A percentile compares a stretch with the other conserved stretches of the same genome.
phyloP scores from a whole-genome alignment of 35 echinoderm and acorn worm genomes.

The Antedon bifida region DNA sequence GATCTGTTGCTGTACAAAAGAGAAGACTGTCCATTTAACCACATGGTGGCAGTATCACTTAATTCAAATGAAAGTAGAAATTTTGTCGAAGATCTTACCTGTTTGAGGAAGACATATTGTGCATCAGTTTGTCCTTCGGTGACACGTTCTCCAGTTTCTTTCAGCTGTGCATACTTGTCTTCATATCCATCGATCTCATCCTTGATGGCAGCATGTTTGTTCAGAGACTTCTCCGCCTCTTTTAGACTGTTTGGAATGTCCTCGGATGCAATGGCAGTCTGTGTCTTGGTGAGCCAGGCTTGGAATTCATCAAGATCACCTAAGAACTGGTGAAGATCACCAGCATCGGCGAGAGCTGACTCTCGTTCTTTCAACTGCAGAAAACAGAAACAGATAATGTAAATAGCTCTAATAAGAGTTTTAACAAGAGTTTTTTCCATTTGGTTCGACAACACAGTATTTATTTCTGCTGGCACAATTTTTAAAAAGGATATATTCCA shows the following conservation, averaged over 20 bases:
- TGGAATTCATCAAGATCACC: conserved; percentile 99
- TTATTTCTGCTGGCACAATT: background rate
- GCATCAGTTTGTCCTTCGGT: conserved; percentile 94
- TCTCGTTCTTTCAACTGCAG: conserved; percentile 85
- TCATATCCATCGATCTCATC: conserved; percentile 98
- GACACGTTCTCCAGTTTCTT: conserved; percentile 83
- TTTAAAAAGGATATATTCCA: background rate
- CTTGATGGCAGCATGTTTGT: conserved; percentile 97
- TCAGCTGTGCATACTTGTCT: conserved; percentile 96
- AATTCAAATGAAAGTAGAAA: no score
- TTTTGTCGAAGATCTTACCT: conserved; percentile 36
- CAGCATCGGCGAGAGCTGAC: conserved; percentile 76
- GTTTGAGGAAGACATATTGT: conserved; percentile 98
- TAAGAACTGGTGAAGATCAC: conserved; percentile 96
- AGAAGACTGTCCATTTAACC: no score
- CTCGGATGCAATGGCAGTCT: conserved; percentile 89
- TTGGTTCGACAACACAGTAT: background rate
- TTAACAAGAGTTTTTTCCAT: background rate
- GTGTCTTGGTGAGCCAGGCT: conserved; percentile 85
- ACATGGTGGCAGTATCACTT: no score
- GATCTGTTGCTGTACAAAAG: no score
- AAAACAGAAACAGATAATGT: background rate
- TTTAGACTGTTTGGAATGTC: conserved; percentile 84
- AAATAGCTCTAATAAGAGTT: background rate
- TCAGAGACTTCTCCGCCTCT: conserved; percentile 93